Base-by-base conservation (phyloP, 2,888 invertebrate species). In the Ornithoptera priamus region DNA sequence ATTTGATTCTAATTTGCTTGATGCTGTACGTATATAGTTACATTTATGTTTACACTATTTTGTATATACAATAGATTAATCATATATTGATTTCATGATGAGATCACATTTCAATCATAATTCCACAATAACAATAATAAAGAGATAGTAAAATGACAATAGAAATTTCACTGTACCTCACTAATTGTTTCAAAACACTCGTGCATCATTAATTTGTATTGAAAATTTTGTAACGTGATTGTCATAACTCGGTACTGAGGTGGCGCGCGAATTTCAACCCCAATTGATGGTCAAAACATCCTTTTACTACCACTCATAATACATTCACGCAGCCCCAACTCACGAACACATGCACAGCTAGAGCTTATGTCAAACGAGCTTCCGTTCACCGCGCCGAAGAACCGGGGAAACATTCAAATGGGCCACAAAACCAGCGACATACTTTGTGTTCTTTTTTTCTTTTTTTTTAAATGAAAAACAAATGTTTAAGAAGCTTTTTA, bases 261-360 rank as follows among this genome's bases (percentile, higher is more conserved):
- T 50, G 63, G 57, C 20, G 42, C 63, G 62, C 63, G 62, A 63
- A 57, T 60, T 58, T 65, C 57, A 64, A 68, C 62, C 70, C 68
- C 60, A 60, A 65, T 64, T 30, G 62, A 62, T 46, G 56, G 65
- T 72, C 70, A 71, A 63, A 74, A 74, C 70, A 74, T 74, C 71
- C 71, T 66, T 66, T 69, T 66, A 67, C 56, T 68, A 70, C 68
- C 72, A 69, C 67, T 70, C 70, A 71, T 70, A 70, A 70, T 69
- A 46, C 68, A 69, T 72, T 68, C 69, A 71, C 60, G 67, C 61
- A 63, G 65, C 24, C 68, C 70, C 69, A 70, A 69, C 71, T 65
- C 65, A 72, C 64, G 36, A 53, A 62, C 53, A 64, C 60, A 65
- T 24, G 22, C 36, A 62, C 50, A 62, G 46, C 39, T 30, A 46